Conservation (phyloP, 2,888 invertebrate species). For the Aromia moschata region DNA sequence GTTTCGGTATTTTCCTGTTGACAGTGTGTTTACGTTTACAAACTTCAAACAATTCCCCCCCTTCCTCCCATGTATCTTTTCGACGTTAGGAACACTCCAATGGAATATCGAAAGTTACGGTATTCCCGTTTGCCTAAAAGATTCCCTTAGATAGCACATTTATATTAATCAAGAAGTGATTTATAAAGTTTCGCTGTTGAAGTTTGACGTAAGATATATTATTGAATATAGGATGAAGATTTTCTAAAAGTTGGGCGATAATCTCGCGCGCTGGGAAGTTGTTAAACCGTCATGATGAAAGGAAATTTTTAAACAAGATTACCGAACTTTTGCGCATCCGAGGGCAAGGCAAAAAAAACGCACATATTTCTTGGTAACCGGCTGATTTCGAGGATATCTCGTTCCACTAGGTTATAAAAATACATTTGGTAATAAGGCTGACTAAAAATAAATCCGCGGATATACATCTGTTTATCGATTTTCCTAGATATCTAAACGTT, state of each 20-base stretch:
- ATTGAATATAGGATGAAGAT: conserved; percentile 42
- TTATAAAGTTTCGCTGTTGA: conserved; percentile 31
- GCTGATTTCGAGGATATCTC: not conserved
- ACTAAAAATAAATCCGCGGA: no score
- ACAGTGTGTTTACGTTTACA: no score
- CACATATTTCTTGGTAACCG: not conserved
- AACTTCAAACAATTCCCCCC: no score
- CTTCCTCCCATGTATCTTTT: no score
- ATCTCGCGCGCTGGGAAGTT: conserved; percentile 34
- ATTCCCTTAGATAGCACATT: conserved; percentile 31
- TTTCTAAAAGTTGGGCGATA: conserved; percentile 35
- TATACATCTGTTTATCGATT: no score
- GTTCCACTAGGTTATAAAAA: no score
- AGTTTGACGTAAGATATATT: conserved; percentile 24
- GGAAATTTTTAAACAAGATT: conserved; percentile 36
- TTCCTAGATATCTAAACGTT: no score
- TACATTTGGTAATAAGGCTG: no score
- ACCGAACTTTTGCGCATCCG: conserved; percentile 16
- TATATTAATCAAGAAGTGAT: conserved; percentile 44
- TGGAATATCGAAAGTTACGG: not conserved
- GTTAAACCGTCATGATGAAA: conserved; percentile 36
- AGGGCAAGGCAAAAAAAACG: conserved; percentile 9
- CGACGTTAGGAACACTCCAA: no score
- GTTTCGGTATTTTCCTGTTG: no score
- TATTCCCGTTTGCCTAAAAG: conserved; percentile 21